These are phyloP conservation scores for Mantis religiosa DNA, from an alignment of 2,888 invertebrate species.

Conservation along the genomic window DNA sequence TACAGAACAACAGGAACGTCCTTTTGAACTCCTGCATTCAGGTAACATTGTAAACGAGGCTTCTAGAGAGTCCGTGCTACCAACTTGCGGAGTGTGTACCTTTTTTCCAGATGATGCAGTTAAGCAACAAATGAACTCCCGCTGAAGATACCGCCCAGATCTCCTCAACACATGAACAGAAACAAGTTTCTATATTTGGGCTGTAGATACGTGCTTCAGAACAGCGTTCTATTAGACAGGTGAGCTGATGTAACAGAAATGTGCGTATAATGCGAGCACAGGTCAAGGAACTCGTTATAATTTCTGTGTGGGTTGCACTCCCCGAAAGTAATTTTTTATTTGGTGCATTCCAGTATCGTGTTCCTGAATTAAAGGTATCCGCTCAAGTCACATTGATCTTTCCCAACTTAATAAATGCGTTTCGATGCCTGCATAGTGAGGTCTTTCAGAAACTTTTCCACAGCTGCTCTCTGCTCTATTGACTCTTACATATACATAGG, in stretches of 20 bases:
- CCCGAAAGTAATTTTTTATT: not conserved
- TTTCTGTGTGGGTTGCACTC: not conserved
- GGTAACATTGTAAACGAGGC: too few species aligned
- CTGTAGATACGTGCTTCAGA: not conserved
- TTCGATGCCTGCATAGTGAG: too few species aligned
- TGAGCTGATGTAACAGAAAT: not conserved
- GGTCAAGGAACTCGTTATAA: not conserved
- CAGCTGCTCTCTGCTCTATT: too few species aligned
- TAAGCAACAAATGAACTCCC: not conserved
- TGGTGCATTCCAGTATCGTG: not conserved
- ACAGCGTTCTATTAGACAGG: not conserved
- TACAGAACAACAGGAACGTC: too few species aligned
- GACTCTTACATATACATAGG: too few species aligned
- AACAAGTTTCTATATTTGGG: not conserved
- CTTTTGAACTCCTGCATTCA: too few species aligned
- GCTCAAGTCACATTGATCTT: not conserved
- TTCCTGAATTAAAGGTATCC: too few species aligned
- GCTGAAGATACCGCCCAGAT: not conserved
- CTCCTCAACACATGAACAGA: not conserved
- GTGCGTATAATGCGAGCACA: not conserved
- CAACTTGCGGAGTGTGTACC: too few species aligned
- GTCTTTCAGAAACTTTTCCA: too few species aligned
- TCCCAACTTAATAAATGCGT: too few species aligned
- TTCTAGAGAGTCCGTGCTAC: too few species aligned
- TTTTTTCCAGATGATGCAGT: too few species aligned